A percentile compares a stretch with the other conserved stretches of the same genome.
phyloP scores from a whole-genome alignment of 1,140 invertebrate genomes.

The Bombus turneri region DNA sequence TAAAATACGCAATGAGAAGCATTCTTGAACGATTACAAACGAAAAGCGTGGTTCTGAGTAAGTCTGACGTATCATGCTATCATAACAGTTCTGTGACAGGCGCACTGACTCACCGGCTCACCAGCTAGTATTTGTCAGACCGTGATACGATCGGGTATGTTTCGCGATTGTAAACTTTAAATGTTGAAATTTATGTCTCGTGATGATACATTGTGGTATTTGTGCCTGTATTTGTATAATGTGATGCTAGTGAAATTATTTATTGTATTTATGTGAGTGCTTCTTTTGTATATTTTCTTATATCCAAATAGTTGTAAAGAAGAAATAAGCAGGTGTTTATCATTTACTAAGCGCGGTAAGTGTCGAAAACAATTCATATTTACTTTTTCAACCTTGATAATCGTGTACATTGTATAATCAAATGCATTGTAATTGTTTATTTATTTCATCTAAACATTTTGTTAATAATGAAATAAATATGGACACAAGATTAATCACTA shows the following conservation, averaged over 20 bases:
- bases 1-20: not conserved
- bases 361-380: not conserved
- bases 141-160: not conserved
- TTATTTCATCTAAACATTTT: not conserved
- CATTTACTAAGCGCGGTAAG: constrained; percentile 5
- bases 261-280: not conserved
- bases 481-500: not conserved
- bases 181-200: not conserved
- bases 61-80: constrained; percentile 16
- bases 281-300: not conserved
- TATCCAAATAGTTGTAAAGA: not conserved
- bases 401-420: too few relatives aligned
- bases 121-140: constrained; percentile 21
- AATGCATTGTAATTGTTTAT: not conserved
- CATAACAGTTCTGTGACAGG: constrained; percentile 27
- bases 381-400: too few relatives aligned
- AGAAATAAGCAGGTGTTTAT: not conserved
- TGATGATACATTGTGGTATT: not conserved
- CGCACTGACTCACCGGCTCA: constrained; percentile 39
- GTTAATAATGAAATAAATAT: not conserved
- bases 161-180: not conserved
- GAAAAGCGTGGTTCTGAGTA: not conserved
- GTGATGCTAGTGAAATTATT: not conserved
- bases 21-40: constrained; percentile 19
- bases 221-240: not conserved